phyloP scores from a whole-genome alignment of 2,797 vertebrate species.

The Hoplostethus mediterraneus region DNA sequence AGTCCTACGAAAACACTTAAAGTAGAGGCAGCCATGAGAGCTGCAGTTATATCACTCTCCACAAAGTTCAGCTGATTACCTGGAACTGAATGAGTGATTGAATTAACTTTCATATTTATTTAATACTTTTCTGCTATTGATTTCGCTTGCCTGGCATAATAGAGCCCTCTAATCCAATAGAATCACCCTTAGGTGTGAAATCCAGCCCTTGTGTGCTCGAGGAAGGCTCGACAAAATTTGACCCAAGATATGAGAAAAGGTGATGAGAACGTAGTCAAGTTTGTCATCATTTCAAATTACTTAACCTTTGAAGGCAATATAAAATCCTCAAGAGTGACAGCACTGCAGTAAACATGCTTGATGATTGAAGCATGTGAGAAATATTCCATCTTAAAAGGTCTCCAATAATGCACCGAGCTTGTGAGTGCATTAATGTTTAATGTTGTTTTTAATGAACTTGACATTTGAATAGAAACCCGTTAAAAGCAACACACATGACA shows the following conservation, averaged over 20 bases:
- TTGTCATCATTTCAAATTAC: not conserved
- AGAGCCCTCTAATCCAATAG: slow-evolving; percentile 35
- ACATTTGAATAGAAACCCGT: slow-evolving; percentile 5
- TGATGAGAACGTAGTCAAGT: not conserved
- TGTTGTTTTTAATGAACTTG: slow-evolving; percentile 15
- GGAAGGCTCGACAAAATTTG: slow-evolving; percentile 16
- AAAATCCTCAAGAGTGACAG: not conserved
- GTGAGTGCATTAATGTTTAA: not conserved
- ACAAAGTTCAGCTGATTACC: slow-evolving; percentile 35
- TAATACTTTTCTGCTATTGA: slow-evolving; percentile 26
- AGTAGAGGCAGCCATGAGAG: slow-evolving; percentile 25
- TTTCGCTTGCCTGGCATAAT: slow-evolving; percentile 40
- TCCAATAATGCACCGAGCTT: not conserved
- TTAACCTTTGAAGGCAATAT: not conserved
- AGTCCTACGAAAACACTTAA: slow-evolving; percentile 27
- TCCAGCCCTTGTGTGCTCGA: slow-evolving; percentile 1
- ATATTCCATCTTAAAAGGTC: not conserved
- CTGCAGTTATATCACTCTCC: slow-evolving; percentile 8
- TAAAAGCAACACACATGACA: not conserved
- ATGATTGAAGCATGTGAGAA: not conserved
- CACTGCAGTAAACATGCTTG: not conserved
- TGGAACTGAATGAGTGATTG: slow-evolving; percentile 25
- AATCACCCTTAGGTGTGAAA: not conserved
- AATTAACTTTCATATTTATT: slow-evolving; percentile 45
- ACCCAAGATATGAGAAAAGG: slow-evolving; percentile 23